Evolutionary conservation across 2,888 invertebrate species (phyloP).

Genomic region (Dynastes hyllus): DNA sequence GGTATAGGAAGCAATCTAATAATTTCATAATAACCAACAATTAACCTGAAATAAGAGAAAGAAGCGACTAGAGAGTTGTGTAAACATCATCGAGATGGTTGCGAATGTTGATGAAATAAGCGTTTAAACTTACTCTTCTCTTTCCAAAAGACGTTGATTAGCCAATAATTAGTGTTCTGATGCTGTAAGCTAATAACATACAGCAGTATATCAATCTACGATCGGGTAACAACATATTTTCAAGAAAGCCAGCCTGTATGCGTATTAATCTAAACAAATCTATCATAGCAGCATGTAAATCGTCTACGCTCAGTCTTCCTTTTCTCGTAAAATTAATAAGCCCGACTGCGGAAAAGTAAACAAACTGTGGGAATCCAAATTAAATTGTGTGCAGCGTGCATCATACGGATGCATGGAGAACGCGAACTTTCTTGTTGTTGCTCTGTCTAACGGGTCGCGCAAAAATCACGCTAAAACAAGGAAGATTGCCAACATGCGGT

Average conservation of each 20-base stretch:
- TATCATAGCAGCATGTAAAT: constrained; percentile 24
- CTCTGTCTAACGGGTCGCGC: not conserved
- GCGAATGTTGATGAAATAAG: not conserved
- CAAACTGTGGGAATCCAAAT: constrained; percentile 40
- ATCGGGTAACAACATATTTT: constrained; percentile 28
- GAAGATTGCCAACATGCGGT: constrained; percentile 13
- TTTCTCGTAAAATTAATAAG: constrained; percentile 40
- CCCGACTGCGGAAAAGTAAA: constrained; percentile 34
- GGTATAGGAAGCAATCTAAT: too few relatives aligned
- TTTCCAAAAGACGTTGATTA: constrained; percentile 7
- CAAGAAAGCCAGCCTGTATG: not conserved
- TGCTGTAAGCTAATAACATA: constrained; percentile 16
- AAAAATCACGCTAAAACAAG: constrained; percentile 13
- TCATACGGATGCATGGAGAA: constrained; percentile 10
- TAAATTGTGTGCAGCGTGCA: not conserved
- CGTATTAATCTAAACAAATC: constrained; percentile 32
- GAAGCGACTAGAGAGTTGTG: too few relatives aligned
- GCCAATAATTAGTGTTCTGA: not conserved
- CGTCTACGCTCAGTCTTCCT: constrained; percentile 26
- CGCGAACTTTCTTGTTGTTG: not conserved
- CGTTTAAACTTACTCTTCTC: not conserved
- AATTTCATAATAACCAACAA: too few relatives aligned
- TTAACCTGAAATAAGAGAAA: too few relatives aligned
- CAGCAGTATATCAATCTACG: constrained; percentile 24
- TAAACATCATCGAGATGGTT: too few relatives aligned